Base-by-base conservation (phyloP, 2,113 vertebrate genomes). In the Leptodactylus fuscus region DNA sequence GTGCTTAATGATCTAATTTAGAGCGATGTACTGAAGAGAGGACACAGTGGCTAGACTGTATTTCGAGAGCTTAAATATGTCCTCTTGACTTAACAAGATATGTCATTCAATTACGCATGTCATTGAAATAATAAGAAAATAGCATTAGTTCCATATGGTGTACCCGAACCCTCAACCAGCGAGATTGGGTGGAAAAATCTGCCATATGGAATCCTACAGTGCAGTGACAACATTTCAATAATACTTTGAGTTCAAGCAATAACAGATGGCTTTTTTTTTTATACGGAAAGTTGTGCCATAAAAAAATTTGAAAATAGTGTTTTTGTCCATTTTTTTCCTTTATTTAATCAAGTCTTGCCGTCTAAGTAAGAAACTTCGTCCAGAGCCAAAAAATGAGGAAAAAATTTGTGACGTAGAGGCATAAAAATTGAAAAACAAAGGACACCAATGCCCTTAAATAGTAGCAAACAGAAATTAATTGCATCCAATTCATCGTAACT, bases 241-340 rank as follows among this genome's bases (percentile, higher is more conserved):
- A 71, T 78, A 69, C 12, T 76, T 87, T 83, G 83, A 87, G 87
- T 32, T 49, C 71, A 87, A 82, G 70, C 84, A 85, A 77, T 88
- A 89, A 0, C 88, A 92, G 90, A 88, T 89, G 89, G 87, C 36
- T 86, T 32, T 22, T 1, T 48, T 69, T 24, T 85, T 90, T 87
- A 22, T 75, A 27, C 16, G 48, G 60, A 82, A 90, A 87, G 85
- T 85, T 85, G 87, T 73, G 88, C 51, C 20, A 4, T 10, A 81
- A 69, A 65, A 69, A 70, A n/a, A 22, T 46, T n/a, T n/a, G n/a
- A n/a, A n/a, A n/a, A n/a, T n/a, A 29, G 9, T 44, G 4, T 44
- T 44, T 44, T 44, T 44, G n/a, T n/a, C 9, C 9, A 44, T 38
- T 75, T 13, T 51, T 74, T 24, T 55, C n/a, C 1, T 38, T 74